A percentile compares a stretch with the other conserved stretches of the same genome.
phyloP scores from a whole-genome alignment of 2,113 vertebrate species.

The Otis tarda region DNA sequence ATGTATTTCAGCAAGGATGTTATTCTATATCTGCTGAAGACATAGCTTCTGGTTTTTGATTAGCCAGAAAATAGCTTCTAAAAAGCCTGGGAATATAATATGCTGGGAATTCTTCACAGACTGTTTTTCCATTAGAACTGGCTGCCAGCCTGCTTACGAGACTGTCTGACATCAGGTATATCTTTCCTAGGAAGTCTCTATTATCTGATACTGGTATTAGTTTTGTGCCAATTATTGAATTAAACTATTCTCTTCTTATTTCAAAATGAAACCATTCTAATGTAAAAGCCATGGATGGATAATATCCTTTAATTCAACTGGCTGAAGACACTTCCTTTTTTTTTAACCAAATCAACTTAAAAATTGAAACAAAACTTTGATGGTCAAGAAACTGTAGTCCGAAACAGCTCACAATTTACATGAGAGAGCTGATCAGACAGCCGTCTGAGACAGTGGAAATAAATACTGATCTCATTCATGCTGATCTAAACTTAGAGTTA shows the following conservation, averaged over 20 bases:
- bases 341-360: background rate
- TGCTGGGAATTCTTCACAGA: conserved; percentile 53
- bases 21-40: conserved; percentile 53
- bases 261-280: conserved; percentile 20
- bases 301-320: background rate
- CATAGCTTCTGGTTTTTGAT: conserved; percentile 45
- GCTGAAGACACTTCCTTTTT: background rate
- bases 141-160: conserved; percentile 45
- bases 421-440: background rate
- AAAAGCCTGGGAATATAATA: conserved; percentile 63
- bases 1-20: conserved; percentile 32
- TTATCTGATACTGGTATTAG: conserved; percentile 27
- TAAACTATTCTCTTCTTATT: conserved; percentile 21
- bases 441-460: background rate
- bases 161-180: conserved; percentile 58
- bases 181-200: conserved; percentile 53
- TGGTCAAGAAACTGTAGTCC: background rate
- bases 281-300: background rate
- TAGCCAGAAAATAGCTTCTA: conserved; percentile 34
- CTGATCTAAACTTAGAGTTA: background rate
- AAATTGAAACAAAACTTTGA: background rate
- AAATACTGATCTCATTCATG: background rate
- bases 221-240: conserved; percentile 43
- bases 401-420: background rate
- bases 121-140: conserved; percentile 54